Conservation (phyloP, 2,888 invertebrate genomes). For the Theretra japonica region DNA sequence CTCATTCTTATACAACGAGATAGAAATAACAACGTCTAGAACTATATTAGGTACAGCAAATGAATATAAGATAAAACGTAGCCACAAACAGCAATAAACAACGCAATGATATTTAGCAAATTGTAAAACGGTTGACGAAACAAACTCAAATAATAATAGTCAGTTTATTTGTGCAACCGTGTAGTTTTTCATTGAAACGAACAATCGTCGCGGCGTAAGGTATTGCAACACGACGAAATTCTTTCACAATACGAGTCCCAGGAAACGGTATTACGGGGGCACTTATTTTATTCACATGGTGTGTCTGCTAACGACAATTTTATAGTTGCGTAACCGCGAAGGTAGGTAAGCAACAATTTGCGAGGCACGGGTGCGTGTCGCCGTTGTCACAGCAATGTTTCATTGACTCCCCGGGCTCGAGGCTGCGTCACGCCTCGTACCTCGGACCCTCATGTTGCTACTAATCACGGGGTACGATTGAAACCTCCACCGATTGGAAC, state of each 20-base stretch:
- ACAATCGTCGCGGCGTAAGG: conserved; percentile 44
- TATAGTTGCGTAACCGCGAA: conserved; percentile 70
- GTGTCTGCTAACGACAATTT: conserved; percentile 66
- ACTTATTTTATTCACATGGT: conserved; percentile 33
- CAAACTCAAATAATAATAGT: conserved; percentile 32
- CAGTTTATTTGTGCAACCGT: conserved; percentile 25
- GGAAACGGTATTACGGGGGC: conserved; percentile 49
- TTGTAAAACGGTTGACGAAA: neutral
- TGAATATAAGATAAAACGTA: neutral
- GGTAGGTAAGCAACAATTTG: conserved; percentile 66
- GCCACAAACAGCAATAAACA: conserved; percentile 15
- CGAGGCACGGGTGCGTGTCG: conserved; percentile 75
- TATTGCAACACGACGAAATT: conserved; percentile 48
- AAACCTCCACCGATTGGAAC: conserved; percentile 37
- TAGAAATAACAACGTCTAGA: neutral
- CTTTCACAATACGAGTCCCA: conserved; percentile 58
- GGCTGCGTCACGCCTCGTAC: conserved; percentile 62
- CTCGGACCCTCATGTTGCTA: conserved; percentile 20
- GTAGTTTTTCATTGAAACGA: conserved; percentile 34
- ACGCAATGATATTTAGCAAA: neutral
- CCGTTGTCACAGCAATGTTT: conserved; percentile 58
- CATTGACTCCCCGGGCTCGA: conserved; percentile 53
- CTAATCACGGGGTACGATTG: conserved; percentile 46
- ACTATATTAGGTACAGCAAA: neutral
- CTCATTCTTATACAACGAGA: too few relatives aligned